phyloP scores from a whole-genome alignment of 2,888 invertebrate species.

The Sipunculus nudus region DNA sequence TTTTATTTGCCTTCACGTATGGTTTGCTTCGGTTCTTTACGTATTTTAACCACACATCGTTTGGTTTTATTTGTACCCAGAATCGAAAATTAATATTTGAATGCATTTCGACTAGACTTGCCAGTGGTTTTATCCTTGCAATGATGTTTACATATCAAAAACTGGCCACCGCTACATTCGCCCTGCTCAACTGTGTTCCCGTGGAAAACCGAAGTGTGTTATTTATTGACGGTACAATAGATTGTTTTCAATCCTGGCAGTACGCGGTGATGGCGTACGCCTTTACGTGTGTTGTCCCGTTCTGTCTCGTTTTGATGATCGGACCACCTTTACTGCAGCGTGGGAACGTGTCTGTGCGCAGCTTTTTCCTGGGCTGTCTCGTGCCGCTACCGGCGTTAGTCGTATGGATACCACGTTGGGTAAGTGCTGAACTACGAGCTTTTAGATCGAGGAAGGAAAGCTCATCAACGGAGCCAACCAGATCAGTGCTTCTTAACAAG shows the following conservation, averaged over 20 bases:
- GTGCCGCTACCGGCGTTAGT: slow-evolving; percentile 17
- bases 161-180: slow-evolving; percentile 14
- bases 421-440: background rate
- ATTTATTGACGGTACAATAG: slow-evolving; percentile 13
- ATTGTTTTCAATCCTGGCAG: slow-evolving; percentile 18
- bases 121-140: slow-evolving; percentile 11
- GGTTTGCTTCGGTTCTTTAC: background rate
- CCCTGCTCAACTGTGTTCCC: slow-evolving; percentile 16
- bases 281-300: slow-evolving; percentile 11
- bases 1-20: slow-evolving; percentile 14
- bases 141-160: slow-evolving; percentile 17
- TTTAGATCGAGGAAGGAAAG: too few species aligned
- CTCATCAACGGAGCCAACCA: too few species aligned
- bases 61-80: too few species aligned
- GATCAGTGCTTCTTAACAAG: background rate
- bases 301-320: slow-evolving; percentile 13
- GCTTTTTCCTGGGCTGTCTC: slow-evolving; percentile 25
- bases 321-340: slow-evolving; percentile 17
- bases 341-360: slow-evolving; percentile 8
- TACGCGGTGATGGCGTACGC: slow-evolving; percentile 17
- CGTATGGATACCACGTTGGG: slow-evolving; percentile 1
- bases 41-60: too few species aligned
- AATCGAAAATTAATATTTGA: too few species aligned
- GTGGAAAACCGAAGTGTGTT: slow-evolving; percentile 14
- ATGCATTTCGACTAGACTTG: slow-evolving; percentile 3